phyloP scores from a whole-genome alignment of 1,140 invertebrate species.

The Euura saliciscinereae region DNA sequence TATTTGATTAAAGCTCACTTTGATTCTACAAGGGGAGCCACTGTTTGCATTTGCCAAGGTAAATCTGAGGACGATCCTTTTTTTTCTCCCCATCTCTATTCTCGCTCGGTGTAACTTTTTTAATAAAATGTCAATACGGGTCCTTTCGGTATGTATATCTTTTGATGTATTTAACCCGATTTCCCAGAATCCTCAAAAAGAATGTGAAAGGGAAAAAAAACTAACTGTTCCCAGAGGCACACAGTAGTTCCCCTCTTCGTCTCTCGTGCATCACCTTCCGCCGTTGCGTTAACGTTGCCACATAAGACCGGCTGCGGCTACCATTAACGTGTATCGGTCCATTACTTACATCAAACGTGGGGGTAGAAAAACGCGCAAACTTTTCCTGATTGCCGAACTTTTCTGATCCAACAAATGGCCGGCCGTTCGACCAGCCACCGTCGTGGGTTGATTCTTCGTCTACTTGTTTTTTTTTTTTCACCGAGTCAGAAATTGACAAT shows the following conservation, averaged over 20 bases:
- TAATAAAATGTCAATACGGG: slow-evolving; percentile 9
- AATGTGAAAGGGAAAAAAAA: too few species aligned
- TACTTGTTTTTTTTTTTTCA: background rate
- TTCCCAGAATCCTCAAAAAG: too few species aligned
- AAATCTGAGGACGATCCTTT: background rate
- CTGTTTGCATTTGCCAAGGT: background rate
- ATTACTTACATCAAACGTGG: slow-evolving; percentile 40
- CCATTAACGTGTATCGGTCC: slow-evolving; percentile 43
- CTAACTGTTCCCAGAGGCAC: too few species aligned
- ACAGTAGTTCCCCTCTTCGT: background rate
- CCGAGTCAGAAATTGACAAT: background rate
- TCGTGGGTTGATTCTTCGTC: background rate
- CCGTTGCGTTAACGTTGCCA: slow-evolving; percentile 31
- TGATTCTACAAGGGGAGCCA: slow-evolving; percentile 23
- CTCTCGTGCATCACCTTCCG: slow-evolving; percentile 15
- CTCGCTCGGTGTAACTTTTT: slow-evolving; percentile 5
- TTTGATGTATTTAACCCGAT: too few species aligned
- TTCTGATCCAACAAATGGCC: slow-evolving; percentile 50
- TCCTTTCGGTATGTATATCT: too few species aligned
- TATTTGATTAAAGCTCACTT: slow-evolving; percentile 52
- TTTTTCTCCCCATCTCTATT: too few species aligned
- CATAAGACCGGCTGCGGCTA: slow-evolving; percentile 24
- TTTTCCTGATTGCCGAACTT: slow-evolving; percentile 52
- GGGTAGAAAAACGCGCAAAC: slow-evolving; percentile 31
- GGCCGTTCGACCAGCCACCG: slow-evolving; percentile 38